Percentiles rank a stretch among this genome's conserved stretches.
phyloP scores from a whole-genome alignment of 1,140 invertebrate species.

The Drosophila azteca region DNA sequence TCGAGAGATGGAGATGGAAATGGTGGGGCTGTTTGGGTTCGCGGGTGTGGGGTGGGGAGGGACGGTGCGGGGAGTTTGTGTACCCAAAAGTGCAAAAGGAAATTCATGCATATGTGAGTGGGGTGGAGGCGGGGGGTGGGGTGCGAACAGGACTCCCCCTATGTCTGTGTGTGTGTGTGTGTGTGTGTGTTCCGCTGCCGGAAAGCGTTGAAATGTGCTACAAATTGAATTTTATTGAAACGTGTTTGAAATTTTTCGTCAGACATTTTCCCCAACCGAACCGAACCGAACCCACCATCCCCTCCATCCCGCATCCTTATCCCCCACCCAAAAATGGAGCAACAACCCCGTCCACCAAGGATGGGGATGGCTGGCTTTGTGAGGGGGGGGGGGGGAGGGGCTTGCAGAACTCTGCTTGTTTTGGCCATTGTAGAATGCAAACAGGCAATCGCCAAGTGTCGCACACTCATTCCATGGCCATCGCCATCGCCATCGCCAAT shows the following conservation, averaged over 20 bases:
- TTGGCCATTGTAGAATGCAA: conserved; percentile 70
- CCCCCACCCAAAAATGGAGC: conserved; percentile 6
- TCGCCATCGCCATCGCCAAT: conserved; percentile 39
- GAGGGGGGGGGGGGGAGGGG: background rate
- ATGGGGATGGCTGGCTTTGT: background rate
- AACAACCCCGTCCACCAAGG: conserved; percentile 4
- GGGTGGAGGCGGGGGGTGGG: background rate
- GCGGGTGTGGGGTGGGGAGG: background rate
- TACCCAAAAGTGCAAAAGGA: conserved; percentile 71
- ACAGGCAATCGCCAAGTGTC: conserved; percentile 69
- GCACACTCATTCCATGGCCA: conserved; percentile 49
- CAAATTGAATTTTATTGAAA: conserved; percentile 82
- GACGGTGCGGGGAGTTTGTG: conserved; percentile 28
- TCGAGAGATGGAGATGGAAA: conserved; percentile 5
- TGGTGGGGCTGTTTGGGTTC: background rate
- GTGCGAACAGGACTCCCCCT: background rate
- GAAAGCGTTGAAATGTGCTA: conserved; percentile 82
- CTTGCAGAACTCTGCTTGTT: conserved; percentile 58
- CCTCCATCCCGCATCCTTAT: background rate
- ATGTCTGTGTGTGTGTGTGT: conserved; percentile 9
- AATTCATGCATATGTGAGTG: conserved; percentile 78
- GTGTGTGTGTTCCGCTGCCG: conserved; percentile 36
- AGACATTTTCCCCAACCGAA: conserved; percentile 38
- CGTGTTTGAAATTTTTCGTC: conserved; percentile 80
- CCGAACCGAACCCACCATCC: too few species aligned